Conservation (phyloP, 2,888 invertebrate genomes). For the Hyles lineata region DNA sequence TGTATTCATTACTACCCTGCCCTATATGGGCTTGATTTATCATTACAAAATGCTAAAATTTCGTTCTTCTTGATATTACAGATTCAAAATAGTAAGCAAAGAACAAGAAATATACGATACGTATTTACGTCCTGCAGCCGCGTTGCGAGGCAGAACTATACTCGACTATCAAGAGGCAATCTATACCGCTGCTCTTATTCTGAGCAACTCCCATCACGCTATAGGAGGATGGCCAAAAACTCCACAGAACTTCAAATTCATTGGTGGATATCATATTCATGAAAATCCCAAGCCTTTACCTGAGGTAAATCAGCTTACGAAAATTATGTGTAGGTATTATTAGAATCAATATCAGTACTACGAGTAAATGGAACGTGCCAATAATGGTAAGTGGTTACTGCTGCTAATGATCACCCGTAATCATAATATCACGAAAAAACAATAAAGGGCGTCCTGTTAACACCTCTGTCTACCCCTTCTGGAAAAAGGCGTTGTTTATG, state of each 20-base stretch:
- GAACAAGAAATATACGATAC: constrained; percentile 45
- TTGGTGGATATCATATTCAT: constrained; percentile 66
- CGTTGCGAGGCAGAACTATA: constrained; percentile 47
- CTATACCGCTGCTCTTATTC: constrained; percentile 59
- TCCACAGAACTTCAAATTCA: constrained; percentile 58
- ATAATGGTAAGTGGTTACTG: too few relatives aligned
- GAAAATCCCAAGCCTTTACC: constrained; percentile 55
- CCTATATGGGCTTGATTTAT: too few relatives aligned
- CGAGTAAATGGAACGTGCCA: too few relatives aligned
- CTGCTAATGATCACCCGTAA: too few relatives aligned
- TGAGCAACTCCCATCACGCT: constrained; percentile 63
- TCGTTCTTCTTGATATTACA: constrained; percentile 29
- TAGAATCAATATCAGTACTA: too few relatives aligned
- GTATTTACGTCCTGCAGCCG: constrained; percentile 47
- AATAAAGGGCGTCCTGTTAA: too few relatives aligned
- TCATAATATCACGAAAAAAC: too few relatives aligned
- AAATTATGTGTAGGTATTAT: too few relatives aligned
- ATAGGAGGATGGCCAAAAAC: constrained; percentile 50
- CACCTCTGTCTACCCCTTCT: too few relatives aligned
- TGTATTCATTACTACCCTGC: too few relatives aligned
- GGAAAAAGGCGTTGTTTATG: too few relatives aligned
- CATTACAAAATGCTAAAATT: neutral
- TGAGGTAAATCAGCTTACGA: constrained; percentile 49
- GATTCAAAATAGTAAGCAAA: constrained; percentile 37
- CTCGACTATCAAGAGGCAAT: constrained; percentile 51